Base-by-base conservation (phyloP, 2,888 invertebrate species). In the Helobdella robusta region DNA sequence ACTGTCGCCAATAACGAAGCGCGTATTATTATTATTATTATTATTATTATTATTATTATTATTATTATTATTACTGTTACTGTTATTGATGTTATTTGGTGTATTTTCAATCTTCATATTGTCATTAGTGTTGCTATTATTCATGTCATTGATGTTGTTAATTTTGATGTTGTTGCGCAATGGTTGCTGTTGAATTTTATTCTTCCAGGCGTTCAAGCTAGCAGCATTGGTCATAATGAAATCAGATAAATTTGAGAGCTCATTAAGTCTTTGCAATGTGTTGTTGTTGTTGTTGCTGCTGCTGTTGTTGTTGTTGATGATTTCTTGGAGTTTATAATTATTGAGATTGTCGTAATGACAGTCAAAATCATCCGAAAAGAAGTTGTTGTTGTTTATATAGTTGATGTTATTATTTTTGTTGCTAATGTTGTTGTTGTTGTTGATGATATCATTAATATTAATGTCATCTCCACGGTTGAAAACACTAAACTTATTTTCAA, bases 331-430 rank as follows among this genome's bases (percentile, higher is more conserved):
- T 50, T 5, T 50, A 23, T n/a, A 18, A 50, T n/a, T 8, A n/a
- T 18, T 50, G 6, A 4, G 25, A 4, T 18, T 4, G 25, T 40
- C 44, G 4, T 23, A 25, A 4, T 23, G 18, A 18, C 50, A 23
- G n/a, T 18, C 25, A 25, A 8, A n/a, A 25, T 50, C 50, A 50
- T 25, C 25, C 5, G 5, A 8, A 18, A 23, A 30, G 25, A 23
- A 30, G 54, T 54, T 54, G n/a, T 54, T 54, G 50, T 50, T 50
- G 50, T 23, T 50, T 4, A 23, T 50, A 50, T 50, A 23, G 11
- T 54, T 54, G 54, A 54, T 28, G 23, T 20, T n/a, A n/a, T n/a
- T n/a, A n/a, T n/a, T n/a, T n/a, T n/a, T n/a, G n/a, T n/a, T n/a
- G n/a, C n/a, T n/a, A n/a, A n/a, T n/a, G n/a, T n/a, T n/a, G n/a